These are phyloP conservation scores for Ochotona princeps DNA, from an alignment of 2,113 vertebrate genomes.

Conservation along the genomic window DNA sequence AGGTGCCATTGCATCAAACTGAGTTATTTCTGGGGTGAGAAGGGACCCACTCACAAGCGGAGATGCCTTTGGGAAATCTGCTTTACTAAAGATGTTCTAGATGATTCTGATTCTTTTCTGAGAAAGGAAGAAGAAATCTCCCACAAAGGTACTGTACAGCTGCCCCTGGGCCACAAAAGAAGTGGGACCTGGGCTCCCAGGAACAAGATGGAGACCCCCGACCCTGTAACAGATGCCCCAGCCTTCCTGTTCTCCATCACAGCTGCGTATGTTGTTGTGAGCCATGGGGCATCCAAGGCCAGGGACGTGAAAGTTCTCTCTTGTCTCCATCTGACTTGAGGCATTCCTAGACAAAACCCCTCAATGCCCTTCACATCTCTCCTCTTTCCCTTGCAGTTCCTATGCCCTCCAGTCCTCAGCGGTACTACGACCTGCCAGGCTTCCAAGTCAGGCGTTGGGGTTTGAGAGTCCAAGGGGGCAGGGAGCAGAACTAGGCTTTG, in stretches of 20 bases:
- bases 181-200: background rate
- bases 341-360: background rate
- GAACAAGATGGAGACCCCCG: conserved; percentile 23
- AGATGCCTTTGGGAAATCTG: conserved; percentile 9
- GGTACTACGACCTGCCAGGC: too few species aligned
- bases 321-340: background rate
- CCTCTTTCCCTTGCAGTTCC: background rate
- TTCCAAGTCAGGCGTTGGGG: background rate
- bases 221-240: background rate
- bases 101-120: conserved; percentile 32
- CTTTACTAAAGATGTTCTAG: conserved; percentile 15
- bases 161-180: conserved; percentile 48
- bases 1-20: conserved; percentile 25
- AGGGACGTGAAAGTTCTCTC: background rate
- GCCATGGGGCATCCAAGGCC: rapidly evolving
- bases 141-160: background rate
- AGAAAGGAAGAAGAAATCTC: background rate
- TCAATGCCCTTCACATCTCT: background rate
- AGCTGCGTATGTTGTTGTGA: background rate
- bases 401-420: too few species aligned
- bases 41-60: background rate
- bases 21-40: background rate
- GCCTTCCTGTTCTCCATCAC: conserved; percentile 14
- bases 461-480: rapidly evolving
- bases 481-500: background rate